Base-by-base conservation (phyloP, 1,140 invertebrate genomes). In the Littorina saxatilis region DNA sequence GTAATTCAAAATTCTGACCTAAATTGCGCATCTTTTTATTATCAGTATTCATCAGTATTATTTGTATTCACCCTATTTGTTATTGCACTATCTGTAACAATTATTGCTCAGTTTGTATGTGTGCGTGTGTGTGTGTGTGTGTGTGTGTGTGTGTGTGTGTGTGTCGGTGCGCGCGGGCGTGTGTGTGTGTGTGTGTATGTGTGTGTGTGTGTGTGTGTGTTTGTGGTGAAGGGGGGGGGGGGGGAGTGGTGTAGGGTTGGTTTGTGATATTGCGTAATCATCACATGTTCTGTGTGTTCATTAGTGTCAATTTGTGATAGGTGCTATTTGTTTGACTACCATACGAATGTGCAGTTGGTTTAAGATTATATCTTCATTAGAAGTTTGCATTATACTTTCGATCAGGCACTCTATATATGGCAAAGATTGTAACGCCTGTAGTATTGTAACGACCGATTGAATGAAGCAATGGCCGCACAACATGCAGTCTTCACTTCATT, bases 101-200 rank as follows among this genome's bases (percentile, higher is more conserved):
- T n/a, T n/a, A n/a, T n/a, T n/a, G n/a, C n/a, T n/a, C n/a, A 23
- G 35, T 68, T 9, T 39, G 63, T 39, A 17, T 39, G 35, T 68
- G 63, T 20, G 63, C 39, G 63, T 68, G 63, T 39, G 35, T 68
- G 63, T 68, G 63, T 68, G 35, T 68, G 63, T 39, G 63, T 68
- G 63, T 17, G 35, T 15, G 63, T 17, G 63, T 68, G 63, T 23
- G 63, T 1, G 61, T 35, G 61, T 66, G 61, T 35, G 29, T 66
- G 29, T 17, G 61, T 7, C 27, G 0, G 61, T 66, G 61, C 17
- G 61, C 35, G 61, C 17, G 61, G 29, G 61, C 1, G 61, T 66
- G 61, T 66, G 61, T 35, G 61, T 35, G 61, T 35, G 61, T 32
- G 61, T 66, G 61, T 27, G n/a, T 32, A 27, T 32, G 61, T 32